phyloP scores from a whole-genome alignment of 2,113 vertebrate species.

The Paradisaea rubra region DNA sequence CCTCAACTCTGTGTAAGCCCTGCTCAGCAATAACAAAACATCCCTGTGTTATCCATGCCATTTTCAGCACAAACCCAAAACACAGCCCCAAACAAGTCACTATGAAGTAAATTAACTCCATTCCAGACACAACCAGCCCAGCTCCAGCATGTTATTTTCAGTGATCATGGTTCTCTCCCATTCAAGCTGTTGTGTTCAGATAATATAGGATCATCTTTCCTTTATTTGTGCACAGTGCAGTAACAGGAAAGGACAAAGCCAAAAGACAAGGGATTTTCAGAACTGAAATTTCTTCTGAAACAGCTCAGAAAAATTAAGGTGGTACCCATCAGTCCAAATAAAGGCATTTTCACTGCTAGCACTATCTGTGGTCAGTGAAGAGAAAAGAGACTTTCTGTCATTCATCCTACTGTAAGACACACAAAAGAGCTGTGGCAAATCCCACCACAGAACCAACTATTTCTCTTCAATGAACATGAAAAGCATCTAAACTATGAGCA shows the following conservation, averaged over 20 bases:
- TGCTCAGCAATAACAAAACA: neutral
- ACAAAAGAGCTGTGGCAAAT: neutral
- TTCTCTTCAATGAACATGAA: neutral
- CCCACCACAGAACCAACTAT: rapidly evolving
- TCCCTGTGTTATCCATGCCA: neutral
- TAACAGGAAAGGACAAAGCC: neutral
- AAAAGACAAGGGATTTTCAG: neutral
- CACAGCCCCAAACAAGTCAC: neutral
- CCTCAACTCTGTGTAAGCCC: neutral
- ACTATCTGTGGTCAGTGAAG: neutral
- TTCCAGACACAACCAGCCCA: neutral
- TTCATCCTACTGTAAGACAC: neutral
- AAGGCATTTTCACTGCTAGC: neutral
- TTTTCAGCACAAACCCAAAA: neutral
- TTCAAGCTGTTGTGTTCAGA: neutral
- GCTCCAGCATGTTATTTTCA: neutral
- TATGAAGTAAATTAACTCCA: neutral
- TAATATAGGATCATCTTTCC: neutral
- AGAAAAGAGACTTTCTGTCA: neutral
- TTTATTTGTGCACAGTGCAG: neutral
- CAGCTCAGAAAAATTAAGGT: neutral
- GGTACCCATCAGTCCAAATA: neutral
- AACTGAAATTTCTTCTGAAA: neutral
- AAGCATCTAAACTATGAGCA: neutral
- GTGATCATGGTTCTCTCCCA: neutral